phyloP scores from a whole-genome alignment of 2,797 vertebrate genomes.

The Malacoraja senta region DNA sequence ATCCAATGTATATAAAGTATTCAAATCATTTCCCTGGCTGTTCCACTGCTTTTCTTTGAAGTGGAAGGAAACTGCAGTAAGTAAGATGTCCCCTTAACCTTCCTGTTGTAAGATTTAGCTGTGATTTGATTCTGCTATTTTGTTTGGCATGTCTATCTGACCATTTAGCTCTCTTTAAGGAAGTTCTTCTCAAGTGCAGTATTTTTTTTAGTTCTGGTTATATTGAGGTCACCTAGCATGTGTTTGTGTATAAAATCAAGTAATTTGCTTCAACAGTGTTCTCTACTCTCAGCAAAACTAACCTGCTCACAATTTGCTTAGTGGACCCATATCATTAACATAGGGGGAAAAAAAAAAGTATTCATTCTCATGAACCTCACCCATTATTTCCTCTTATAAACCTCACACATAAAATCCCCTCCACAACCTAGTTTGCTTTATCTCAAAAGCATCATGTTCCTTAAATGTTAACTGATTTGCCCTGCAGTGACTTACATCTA shows the following conservation, averaged over 20 bases:
- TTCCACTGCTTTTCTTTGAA: neutral
- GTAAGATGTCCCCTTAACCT: neutral
- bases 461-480: neutral
- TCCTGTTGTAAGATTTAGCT: neutral
- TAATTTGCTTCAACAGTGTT: neutral
- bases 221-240: neutral
- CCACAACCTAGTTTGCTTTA: neutral
- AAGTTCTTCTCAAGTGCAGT: neutral
- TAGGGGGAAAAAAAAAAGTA: neutral
- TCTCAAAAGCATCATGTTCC: neutral
- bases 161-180: neutral
- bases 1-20: too few species aligned
- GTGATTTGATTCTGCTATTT: neutral
- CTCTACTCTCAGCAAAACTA: neutral
- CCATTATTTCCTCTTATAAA: neutral
- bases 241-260: neutral
- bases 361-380: too few species aligned
- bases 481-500: neutral
- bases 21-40: neutral
- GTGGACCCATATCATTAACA: neutral
- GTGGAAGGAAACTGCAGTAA: neutral
- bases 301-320: neutral
- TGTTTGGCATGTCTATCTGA: neutral
- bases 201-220: neutral
- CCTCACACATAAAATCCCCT: neutral